phyloP scores from a whole-genome alignment of 23 tunicate species.

The Trididemnum nubilum region DNA sequence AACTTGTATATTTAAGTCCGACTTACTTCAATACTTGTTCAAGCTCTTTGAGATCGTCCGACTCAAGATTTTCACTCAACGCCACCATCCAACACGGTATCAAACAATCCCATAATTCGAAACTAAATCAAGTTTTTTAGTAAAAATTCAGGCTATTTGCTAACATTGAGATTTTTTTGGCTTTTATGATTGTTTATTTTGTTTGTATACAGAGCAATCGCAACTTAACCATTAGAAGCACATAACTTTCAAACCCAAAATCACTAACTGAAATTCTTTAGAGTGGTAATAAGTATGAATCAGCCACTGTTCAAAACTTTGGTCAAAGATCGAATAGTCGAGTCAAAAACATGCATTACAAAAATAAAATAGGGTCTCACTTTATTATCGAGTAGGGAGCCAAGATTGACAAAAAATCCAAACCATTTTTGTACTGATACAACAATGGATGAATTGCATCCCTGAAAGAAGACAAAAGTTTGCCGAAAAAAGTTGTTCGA shows the following conservation, averaged over 20 bases:
- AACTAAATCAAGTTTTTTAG: constrained; percentile 9
- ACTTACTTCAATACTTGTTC: constrained; percentile 21
- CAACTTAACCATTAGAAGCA: too few species aligned
- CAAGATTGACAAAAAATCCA: constrained; percentile 50
- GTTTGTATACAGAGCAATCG: too few species aligned
- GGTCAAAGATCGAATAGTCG: too few species aligned
- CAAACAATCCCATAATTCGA: constrained; percentile 61
- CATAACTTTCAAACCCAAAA: too few species aligned
- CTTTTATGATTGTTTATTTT: too few species aligned
- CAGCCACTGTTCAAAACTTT: too few species aligned
- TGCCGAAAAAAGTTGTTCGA: too few species aligned
- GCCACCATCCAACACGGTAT: constrained; percentile 79
- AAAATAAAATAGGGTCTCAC: too few species aligned
- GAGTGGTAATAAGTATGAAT: too few species aligned
- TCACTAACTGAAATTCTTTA: too few species aligned
- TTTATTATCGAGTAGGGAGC: constrained; percentile 74
- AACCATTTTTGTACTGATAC: constrained; percentile 58
- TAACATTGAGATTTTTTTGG: background rate
- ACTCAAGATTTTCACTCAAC: constrained; percentile 18
- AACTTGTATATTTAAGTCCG: too few species aligned
- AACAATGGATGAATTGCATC: constrained; percentile 65
- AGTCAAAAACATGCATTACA: too few species aligned
- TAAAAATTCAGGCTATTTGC: background rate
- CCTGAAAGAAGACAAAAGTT: constrained; percentile 62
- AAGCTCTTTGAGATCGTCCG: background rate